These are phyloP conservation scores for Stegastes partitus DNA, from an alignment of 2,113 vertebrate species.

Conservation along the genomic window DNA sequence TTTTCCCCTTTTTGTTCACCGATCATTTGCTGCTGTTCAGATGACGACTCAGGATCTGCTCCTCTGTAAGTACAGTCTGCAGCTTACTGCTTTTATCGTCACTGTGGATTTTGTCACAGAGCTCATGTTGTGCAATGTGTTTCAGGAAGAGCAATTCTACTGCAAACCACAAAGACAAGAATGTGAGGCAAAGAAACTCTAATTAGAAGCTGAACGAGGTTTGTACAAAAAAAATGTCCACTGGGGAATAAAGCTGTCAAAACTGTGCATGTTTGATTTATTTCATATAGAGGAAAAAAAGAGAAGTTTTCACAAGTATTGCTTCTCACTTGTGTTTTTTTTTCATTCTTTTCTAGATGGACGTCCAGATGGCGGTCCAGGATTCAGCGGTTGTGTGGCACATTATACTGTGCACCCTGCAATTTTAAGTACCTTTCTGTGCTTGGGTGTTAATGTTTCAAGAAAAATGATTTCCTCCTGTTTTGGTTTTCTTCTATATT, in stretches of 20 bases:
- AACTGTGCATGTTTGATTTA: neutral
- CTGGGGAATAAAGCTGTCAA: neutral
- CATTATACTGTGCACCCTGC: conserved; percentile 73
- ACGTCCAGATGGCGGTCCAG: conserved; percentile 63
- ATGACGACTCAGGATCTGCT: conserved; percentile 93
- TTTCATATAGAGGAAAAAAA: neutral
- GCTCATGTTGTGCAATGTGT: conserved; percentile 23
- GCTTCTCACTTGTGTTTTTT: neutral
- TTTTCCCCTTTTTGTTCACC: neutral
- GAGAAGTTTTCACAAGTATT: neutral
- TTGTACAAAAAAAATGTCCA: neutral
- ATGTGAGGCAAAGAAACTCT: conserved; percentile 93
- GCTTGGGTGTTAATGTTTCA: conserved; percentile 78
- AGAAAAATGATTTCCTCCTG: conserved; percentile 55
- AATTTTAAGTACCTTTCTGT: conserved; percentile 71
- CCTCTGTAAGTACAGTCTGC: conserved; percentile 90
- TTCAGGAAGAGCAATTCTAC: conserved; percentile 92
- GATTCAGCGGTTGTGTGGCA: conserved; percentile 67
- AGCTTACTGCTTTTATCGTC: neutral
- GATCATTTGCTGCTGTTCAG: conserved; percentile 75
- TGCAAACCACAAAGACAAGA: conserved; percentile 92
- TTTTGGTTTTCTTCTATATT: conserved; percentile 64
- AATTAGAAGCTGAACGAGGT: conserved; percentile 84
- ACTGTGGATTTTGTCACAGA: neutral
- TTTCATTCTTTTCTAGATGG: conserved; percentile 29